A percentile compares a stretch with the other conserved stretches of the same genome.
These are phyloP conservation scores for Caenorhabditis elegans DNA, from an alignment of 1,140 invertebrate genomes.

Conservation along the genomic window WBcel235 BX284604.4:8140001-8140500, in stretches of 20 bases:
- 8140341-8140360: not conserved
- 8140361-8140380: constrained; percentile 4
- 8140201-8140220: not conserved
- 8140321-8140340: not conserved
- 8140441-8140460: not conserved
- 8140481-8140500: not conserved
- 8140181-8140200: not conserved
- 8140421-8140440: not conserved
- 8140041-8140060: no score
- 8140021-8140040: no score
- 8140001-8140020: no score
- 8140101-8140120: no score
- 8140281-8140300: not conserved
- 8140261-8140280: not conserved
- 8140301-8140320: constrained; percentile 6
- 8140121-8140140: no score
- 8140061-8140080: no score
- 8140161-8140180: no score
- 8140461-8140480: not conserved
- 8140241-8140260: constrained; percentile 1
- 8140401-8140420: constrained; percentile 7
- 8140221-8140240: no score
- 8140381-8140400: not conserved
- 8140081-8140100: no score
- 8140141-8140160: no score